A percentile compares a stretch with the other conserved stretches of the same genome.
phyloP scores from a whole-genome alignment of 64 coral and sea anemone genomes.

The Actinia tenebrosa region DNA sequence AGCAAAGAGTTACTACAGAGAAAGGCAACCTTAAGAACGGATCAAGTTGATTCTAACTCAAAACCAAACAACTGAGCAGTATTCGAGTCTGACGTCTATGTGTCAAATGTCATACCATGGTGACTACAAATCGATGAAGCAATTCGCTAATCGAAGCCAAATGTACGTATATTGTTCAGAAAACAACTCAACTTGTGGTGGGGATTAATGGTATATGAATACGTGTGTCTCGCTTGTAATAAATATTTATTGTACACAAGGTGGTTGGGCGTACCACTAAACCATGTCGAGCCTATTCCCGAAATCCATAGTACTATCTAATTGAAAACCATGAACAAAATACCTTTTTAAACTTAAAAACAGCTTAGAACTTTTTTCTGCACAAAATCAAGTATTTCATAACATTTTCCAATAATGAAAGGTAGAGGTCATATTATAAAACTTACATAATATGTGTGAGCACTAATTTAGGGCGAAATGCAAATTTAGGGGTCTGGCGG shows the following conservation, averaged over 20 bases:
- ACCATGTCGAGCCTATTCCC: neutral
- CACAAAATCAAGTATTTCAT: too few relatives aligned
- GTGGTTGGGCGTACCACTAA: neutral
- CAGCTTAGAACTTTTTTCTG: too few relatives aligned
- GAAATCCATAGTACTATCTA: too few relatives aligned
- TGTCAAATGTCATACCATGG: neutral
- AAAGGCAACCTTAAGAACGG: neutral
- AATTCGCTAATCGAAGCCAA: neutral
- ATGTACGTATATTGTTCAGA: slow-evolving; percentile 5
- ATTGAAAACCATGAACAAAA: too few relatives aligned
- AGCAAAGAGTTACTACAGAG: neutral
- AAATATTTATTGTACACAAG: neutral
- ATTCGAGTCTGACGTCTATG: neutral
- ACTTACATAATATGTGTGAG: too few relatives aligned
- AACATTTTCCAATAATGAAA: too few relatives aligned
- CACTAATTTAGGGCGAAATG: too few relatives aligned
- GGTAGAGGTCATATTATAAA: too few relatives aligned
- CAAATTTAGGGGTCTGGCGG: neutral
- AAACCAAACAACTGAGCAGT: neutral
- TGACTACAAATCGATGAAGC: neutral
- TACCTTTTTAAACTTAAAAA: too few relatives aligned
- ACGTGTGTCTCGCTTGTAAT: neutral
- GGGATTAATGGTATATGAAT: neutral
- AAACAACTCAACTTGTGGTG: neutral
- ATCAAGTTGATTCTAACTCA: neutral